Percentiles rank a stretch among this genome's conserved stretches.
Conservation (phyloP, 2,888 invertebrate species). For the Helleia helle region DNA sequence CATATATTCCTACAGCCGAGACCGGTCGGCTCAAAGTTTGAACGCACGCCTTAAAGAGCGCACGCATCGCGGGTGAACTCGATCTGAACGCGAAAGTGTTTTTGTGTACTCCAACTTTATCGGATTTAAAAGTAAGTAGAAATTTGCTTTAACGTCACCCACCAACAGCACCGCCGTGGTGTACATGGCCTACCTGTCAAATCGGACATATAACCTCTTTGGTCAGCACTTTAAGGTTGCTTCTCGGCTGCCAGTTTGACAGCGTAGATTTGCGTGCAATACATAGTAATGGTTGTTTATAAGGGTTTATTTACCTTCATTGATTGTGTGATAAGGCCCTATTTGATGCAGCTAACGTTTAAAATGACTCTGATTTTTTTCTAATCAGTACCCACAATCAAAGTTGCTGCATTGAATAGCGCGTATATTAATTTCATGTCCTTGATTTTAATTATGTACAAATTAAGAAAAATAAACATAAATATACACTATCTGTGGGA, state of each 20-base stretch:
- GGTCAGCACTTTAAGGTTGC: not conserved
- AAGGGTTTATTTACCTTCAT: constrained; percentile 25
- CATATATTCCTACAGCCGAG: constrained; percentile 49
- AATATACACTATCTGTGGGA: not conserved
- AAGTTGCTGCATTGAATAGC: too few relatives aligned
- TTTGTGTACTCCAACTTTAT: constrained; percentile 27
- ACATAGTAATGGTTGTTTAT: constrained; percentile 21
- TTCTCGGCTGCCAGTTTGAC: constrained; percentile 13
- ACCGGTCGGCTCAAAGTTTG: constrained; percentile 44
- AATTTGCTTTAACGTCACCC: constrained; percentile 12
- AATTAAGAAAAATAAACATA: not conserved
- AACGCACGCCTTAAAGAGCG: constrained; percentile 37
- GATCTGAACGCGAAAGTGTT: constrained; percentile 38
- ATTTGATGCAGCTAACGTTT: not conserved
- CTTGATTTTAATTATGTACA: not conserved
- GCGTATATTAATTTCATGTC: not conserved
- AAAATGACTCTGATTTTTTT: not conserved
- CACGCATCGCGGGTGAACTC: constrained; percentile 32
- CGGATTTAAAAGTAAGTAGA: constrained; percentile 47
- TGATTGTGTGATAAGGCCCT: constrained; percentile 20
- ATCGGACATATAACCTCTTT: constrained; percentile 12
- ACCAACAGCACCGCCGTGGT: constrained; percentile 24
- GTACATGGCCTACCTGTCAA: constrained; percentile 29
- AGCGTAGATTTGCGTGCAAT: constrained; percentile 21
- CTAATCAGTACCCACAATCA: too few relatives aligned